phyloP scores from a whole-genome alignment of 2,113 vertebrate genomes.

The Serinus canaria region DNA sequence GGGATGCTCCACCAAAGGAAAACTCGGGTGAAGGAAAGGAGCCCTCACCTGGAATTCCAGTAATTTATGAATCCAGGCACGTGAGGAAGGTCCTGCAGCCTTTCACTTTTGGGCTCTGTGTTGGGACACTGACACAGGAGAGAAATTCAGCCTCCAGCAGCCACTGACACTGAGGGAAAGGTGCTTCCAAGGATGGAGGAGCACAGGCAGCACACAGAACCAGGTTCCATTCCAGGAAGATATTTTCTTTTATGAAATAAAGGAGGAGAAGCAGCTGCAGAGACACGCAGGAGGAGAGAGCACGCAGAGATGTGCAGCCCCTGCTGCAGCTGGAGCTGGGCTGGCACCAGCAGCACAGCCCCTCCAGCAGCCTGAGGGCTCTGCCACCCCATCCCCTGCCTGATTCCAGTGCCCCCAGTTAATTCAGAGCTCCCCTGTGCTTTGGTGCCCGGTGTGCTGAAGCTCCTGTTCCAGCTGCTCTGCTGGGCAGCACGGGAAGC shows the following conservation, averaged over 20 bases:
- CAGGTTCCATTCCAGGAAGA: fast-evolving
- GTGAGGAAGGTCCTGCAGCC: not conserved
- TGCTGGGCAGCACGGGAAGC: not conserved
- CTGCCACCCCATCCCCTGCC: not conserved
- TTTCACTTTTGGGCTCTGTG: not conserved
- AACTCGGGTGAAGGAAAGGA: not conserved
- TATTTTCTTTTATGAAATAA: not conserved
- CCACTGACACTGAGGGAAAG: not conserved
- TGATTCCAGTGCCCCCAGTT: not conserved
- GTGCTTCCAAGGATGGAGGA: not conserved
- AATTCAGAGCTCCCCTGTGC: not conserved
- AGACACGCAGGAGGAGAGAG: not conserved
- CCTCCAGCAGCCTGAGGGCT: not conserved
- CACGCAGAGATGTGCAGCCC: not conserved
- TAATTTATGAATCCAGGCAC: not conserved
- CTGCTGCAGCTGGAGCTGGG: not conserved
- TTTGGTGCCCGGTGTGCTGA: not conserved
- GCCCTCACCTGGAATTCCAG: not conserved
- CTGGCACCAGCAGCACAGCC: not conserved
- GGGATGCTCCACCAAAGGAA: not conserved
- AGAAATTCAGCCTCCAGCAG: not conserved
- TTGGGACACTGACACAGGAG: not conserved
- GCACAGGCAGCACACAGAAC: not conserved
- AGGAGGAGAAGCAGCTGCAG: not conserved
- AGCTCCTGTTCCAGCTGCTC: not conserved